Conservation (phyloP, 2,113 vertebrate genomes). For the Mus pahari region DNA sequence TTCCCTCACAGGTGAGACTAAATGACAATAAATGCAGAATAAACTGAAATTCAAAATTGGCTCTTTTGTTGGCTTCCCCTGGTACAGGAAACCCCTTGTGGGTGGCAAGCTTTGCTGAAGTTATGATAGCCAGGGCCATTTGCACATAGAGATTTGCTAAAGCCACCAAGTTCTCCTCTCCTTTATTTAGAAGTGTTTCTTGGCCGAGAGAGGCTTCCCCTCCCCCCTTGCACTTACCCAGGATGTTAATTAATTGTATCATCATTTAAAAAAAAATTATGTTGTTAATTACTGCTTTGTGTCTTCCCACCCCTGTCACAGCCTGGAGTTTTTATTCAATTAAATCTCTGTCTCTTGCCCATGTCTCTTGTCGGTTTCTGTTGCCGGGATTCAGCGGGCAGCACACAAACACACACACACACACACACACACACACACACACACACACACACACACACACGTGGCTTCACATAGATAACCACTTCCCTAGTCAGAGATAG, state of each 20-base stretch:
- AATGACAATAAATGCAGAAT: neutral
- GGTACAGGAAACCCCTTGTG: neutral
- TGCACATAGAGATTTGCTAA: neutral
- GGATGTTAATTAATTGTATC: constrained; percentile 74
- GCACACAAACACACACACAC: too few species aligned
- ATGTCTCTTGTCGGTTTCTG: constrained; percentile 73
- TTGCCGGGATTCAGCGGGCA: constrained; percentile 73
- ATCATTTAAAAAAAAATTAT: constrained; percentile 70
- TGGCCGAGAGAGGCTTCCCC: constrained; percentile 2
- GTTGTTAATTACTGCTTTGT: constrained; percentile 75
- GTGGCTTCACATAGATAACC: constrained; percentile 63
- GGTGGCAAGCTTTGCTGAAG: constrained; percentile 20
- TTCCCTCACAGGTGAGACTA: constrained; percentile 8
- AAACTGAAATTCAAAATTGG: constrained; percentile 2
- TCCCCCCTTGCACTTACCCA: neutral
- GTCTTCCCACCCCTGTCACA: constrained; percentile 68
- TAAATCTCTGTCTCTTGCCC: constrained; percentile 79
- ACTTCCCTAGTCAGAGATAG: constrained; percentile 31
- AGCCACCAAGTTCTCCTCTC: neutral
- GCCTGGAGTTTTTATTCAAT: constrained; percentile 78
- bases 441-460: too few species aligned
- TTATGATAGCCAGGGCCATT: neutral
- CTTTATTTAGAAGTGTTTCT: constrained; percentile 56
- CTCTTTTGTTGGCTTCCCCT: neutral
- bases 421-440: too few species aligned